These are phyloP conservation scores for Limosa lapponica DNA, from an alignment of 2,797 vertebrate species.

Conservation along the genomic window DNA sequence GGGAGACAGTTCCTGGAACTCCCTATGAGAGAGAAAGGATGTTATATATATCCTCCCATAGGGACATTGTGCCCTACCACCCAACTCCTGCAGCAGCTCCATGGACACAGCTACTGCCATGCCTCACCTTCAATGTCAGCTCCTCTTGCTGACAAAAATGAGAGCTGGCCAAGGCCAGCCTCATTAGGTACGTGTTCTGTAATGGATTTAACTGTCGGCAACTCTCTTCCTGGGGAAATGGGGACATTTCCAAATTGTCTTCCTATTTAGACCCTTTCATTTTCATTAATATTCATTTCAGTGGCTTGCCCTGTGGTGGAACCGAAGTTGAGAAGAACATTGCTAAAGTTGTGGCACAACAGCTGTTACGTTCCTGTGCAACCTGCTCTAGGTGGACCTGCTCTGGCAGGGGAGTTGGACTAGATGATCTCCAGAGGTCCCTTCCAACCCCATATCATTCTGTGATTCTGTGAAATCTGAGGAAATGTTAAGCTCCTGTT, in stretches of 20 bases:
- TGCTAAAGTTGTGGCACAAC: neutral
- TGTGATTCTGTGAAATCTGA: neutral
- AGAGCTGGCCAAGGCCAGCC: neutral
- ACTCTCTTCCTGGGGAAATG: neutral
- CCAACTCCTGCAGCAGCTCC: neutral
- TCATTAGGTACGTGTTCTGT: fast-evolving
- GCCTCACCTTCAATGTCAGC: fast-evolving
- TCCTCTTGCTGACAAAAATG: neutral
- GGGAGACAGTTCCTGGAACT: neutral
- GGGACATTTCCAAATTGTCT: neutral
- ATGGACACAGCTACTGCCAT: neutral
- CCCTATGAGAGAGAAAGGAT: neutral
- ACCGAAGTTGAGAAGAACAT: neutral
- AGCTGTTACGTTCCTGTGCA: neutral
- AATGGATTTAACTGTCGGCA: neutral
- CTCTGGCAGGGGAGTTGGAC: no score
- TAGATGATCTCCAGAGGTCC: no score
- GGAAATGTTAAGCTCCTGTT: neutral
- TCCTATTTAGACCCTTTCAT: neutral
- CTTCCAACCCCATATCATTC: no score
- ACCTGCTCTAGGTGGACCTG: no score
- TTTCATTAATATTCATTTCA: neutral
- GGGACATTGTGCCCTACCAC: fast-evolving
- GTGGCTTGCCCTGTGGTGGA: neutral
- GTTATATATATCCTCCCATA: neutral